Conservation (phyloP, 2,888 invertebrate genomes). For the Parnassius orleans region DNA sequence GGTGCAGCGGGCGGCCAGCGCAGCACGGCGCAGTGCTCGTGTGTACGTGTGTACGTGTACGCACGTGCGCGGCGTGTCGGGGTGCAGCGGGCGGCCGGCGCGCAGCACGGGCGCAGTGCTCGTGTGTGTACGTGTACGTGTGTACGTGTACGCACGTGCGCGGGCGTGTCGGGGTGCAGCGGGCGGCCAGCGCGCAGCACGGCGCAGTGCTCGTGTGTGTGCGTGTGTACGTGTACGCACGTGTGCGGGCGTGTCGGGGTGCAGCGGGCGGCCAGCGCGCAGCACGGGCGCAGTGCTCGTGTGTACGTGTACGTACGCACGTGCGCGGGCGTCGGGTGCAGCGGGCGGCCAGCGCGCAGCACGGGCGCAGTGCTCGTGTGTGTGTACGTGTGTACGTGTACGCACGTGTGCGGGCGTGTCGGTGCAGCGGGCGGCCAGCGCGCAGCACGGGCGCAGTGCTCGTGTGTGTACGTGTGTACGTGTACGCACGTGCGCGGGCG, state of each 20-base stretch:
- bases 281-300: conserved; percentile 85
- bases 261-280: conserved; percentile 61
- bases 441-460: conserved; percentile 30
- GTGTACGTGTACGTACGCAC: conserved; percentile 62
- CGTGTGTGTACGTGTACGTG: conserved; percentile 10
- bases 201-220: no score
- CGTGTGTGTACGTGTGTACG: conserved; percentile 2
- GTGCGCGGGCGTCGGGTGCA: conserved; percentile 32
- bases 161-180: background rate
- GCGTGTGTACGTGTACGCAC: no score
- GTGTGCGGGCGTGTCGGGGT: conserved; percentile 2
- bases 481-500: conserved; percentile 72
- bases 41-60: no score
- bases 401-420: conserved; percentile 34
- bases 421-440: conserved; percentile 40
- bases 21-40: conserved; percentile 33
- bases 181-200: conserved; percentile 69
- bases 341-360: conserved; percentile 80
- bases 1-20: conserved; percentile 42
- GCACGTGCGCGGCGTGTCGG: conserved; percentile 2
- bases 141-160: conserved; percentile 38
- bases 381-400: conserved; percentile 84
- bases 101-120: no score
- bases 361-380: conserved; percentile 87
- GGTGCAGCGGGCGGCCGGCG: conserved; percentile 5